These are phyloP conservation scores for Colistium nudipinnis DNA, from an alignment of 2,113 vertebrate species.

Conservation along the genomic window DNA sequence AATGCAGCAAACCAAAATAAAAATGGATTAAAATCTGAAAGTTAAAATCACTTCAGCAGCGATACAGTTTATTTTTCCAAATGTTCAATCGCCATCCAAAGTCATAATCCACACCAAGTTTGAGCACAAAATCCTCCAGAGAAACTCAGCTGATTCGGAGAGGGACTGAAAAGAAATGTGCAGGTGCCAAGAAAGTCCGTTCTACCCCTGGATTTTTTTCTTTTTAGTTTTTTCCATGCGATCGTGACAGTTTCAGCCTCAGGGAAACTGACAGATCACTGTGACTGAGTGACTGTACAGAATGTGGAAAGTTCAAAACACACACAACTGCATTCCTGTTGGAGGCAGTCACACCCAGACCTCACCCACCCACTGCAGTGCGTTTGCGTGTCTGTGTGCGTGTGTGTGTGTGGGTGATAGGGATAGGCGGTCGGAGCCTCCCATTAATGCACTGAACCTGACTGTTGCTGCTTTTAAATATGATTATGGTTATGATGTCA, in stretches of 20 bases:
- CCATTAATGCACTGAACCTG: too few relatives aligned
- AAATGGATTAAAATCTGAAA: background rate
- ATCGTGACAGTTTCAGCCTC: background rate
- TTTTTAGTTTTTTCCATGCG: background rate
- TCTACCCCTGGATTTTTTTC: background rate
- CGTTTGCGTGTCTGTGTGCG: conserved; percentile 25
- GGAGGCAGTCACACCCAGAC: conserved; percentile 50
- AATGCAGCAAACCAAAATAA: background rate
- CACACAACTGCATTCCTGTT: conserved; percentile 60
- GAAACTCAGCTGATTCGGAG: background rate
- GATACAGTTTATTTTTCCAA: background rate
- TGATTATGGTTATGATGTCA: too few relatives aligned
- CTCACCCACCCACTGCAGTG: conserved; percentile 47
- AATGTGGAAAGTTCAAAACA: conserved; percentile 41
- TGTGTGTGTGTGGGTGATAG: conserved; percentile 6
- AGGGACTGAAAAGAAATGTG: background rate
- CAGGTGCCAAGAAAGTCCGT: background rate
- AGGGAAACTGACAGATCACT: conserved; percentile 39
- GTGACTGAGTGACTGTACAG: conserved; percentile 9
- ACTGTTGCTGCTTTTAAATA: too few relatives aligned
- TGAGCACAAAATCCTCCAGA: background rate
- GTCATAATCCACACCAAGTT: background rate
- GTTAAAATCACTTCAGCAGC: background rate
- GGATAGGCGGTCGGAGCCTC: background rate
- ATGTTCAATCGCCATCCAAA: background rate